Percentiles rank a stretch among this genome's conserved stretches.
Evolutionary conservation across 2,888 invertebrate genomes (phyloP).

Genomic region (Mylabris sibirica): DNA sequence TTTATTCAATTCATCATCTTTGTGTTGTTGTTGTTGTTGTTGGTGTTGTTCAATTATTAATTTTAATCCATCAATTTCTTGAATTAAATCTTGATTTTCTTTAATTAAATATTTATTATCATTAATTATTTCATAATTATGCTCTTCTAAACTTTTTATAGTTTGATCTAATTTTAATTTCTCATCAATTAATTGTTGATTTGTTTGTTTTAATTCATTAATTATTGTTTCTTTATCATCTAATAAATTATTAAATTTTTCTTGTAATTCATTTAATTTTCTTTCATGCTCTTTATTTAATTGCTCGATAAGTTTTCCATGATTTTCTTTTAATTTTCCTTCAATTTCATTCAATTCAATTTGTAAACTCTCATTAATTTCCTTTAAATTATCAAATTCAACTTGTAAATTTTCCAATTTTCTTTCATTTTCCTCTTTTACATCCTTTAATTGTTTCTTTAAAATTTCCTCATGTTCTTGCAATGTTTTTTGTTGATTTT

Average conservation of each 20-base stretch:
- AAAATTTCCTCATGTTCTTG: slow-evolving; percentile 6
- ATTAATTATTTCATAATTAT: slow-evolving; percentile 48
- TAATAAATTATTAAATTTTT: no score
- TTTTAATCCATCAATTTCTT: slow-evolving; percentile 51
- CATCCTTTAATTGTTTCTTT: neutral
- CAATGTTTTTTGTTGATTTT: slow-evolving; percentile 1
- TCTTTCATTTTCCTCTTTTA: neutral
- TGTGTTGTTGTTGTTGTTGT: slow-evolving; percentile 37
- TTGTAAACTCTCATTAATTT: no score
- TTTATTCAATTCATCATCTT: slow-evolving; percentile 29
- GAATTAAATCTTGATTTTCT: slow-evolving; percentile 51
- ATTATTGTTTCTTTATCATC: neutral
- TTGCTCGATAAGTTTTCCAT: no score
- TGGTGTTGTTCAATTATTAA: slow-evolving; percentile 41
- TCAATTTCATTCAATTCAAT: no score
- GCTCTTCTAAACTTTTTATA: slow-evolving; percentile 46
- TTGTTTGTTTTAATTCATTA: slow-evolving; percentile 11
- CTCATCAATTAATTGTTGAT: slow-evolving; percentile 1
- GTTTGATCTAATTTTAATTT: slow-evolving; percentile 21
- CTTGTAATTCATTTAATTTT: no score
- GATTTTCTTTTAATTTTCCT: no score
- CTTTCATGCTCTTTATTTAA: no score
- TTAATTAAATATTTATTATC: slow-evolving; percentile 53
- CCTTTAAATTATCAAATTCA: no score
- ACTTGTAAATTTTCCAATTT: no score